A percentile compares a stretch with the other conserved stretches of the same genome.
Evolutionary conservation across 2,113 vertebrate species (phyloP).

Genomic region (Macaca mulatta): DNA sequence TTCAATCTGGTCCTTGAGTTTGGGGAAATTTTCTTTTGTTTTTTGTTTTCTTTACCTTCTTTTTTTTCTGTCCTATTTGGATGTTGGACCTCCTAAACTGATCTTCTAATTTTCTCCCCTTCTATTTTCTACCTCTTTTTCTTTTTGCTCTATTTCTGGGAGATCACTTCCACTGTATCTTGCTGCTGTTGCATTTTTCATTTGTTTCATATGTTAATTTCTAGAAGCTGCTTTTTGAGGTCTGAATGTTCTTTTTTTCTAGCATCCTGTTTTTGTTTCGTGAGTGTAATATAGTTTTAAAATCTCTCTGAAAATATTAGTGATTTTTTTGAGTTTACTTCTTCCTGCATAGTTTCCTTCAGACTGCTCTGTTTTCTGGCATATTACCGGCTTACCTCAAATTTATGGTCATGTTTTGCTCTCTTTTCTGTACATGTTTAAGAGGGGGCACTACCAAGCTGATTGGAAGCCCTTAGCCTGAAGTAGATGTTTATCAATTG

Average conservation of each 20-base stretch:
- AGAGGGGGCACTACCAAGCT: neutral
- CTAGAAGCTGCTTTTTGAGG: neutral
- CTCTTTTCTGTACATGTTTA: slow-evolving; percentile 25
- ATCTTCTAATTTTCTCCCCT: neutral
- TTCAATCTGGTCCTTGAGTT: neutral
- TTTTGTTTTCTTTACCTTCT: neutral
- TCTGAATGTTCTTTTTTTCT: slow-evolving; percentile 28
- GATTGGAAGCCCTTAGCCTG: neutral
- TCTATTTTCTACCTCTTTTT: slow-evolving; percentile 10
- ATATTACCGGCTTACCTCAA: neutral
- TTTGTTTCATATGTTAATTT: slow-evolving; percentile 37
- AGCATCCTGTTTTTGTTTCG: neutral
- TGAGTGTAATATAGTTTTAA: neutral
- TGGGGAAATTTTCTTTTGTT: neutral
- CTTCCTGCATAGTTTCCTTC: neutral
- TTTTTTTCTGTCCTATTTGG: neutral
- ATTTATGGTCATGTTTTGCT: neutral
- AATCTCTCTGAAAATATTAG: neutral
- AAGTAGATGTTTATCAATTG: neutral
- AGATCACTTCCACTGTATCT: neutral
- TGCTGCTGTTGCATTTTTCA: neutral
- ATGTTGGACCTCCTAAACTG: neutral
- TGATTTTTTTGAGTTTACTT: neutral
- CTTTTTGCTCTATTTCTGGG: neutral
- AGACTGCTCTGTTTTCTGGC: neutral